A percentile compares a stretch with the other conserved stretches of the same genome.
Evolutionary conservation across 2,797 vertebrate genomes (phyloP).

Genomic region (Odontamblyopus rebecca): DNA sequence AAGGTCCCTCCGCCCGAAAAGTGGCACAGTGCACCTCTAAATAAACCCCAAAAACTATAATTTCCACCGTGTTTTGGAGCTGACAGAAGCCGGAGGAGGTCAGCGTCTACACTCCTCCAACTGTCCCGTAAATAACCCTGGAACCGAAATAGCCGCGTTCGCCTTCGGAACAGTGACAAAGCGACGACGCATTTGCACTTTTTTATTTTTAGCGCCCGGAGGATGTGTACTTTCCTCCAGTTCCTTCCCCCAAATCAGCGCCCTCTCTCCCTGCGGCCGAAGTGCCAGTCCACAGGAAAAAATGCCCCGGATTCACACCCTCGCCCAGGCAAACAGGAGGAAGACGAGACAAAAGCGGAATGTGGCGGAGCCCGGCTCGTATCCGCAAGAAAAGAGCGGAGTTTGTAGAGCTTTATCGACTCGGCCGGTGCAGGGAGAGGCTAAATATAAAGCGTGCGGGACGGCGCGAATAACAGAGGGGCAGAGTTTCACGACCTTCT

Average conservation of each 20-base stretch:
- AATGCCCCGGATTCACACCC: conserved; percentile 61
- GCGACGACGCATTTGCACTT: conserved; percentile 70
- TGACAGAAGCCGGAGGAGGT: background rate
- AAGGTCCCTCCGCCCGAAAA: background rate
- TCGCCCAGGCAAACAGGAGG: conserved; percentile 55
- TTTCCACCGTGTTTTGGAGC: background rate
- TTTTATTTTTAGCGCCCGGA: conserved; percentile 74
- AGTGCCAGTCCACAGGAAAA: conserved; percentile 48
- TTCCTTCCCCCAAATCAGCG: conserved; percentile 81
- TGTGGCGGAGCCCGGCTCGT: conserved; percentile 38
- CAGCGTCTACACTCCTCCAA: conserved; percentile 17
- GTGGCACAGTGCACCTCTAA: background rate
- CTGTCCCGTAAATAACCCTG: conserved; percentile 1
- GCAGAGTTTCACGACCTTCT: conserved; percentile 35
- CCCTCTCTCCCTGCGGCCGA: conserved; percentile 76
- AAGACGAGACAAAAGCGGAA: conserved; percentile 54
- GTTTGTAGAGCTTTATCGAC: conserved; percentile 55
- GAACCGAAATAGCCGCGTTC: conserved; percentile 50
- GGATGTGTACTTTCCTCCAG: conserved; percentile 82
- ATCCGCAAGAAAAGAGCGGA: conserved; percentile 42
- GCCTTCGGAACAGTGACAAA: conserved; percentile 66
- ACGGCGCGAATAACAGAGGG: conserved; percentile 23
- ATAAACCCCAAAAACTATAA: no score
- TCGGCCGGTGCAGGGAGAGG: conserved; percentile 26
- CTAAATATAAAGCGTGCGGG: conserved; percentile 61